A percentile compares a stretch with the other conserved stretches of the same genome.
Evolutionary conservation across 2,888 invertebrate genomes (phyloP).

Genomic region (Cataglyphis altisquamis): DNA sequence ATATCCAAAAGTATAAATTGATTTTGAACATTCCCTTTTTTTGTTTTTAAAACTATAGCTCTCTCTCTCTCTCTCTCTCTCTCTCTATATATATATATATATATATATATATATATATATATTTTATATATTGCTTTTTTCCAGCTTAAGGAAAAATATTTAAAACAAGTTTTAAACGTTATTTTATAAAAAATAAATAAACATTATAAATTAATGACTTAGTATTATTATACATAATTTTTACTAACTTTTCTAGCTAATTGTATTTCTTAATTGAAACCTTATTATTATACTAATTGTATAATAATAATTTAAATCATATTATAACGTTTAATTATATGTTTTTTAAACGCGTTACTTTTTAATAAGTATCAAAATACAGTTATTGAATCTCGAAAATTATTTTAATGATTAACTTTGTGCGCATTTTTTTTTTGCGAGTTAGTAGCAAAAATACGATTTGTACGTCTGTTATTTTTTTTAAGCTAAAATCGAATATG

Average conservation of each 20-base stretch:
- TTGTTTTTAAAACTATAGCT: too few relatives aligned
- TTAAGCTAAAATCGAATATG: conserved; percentile 29
- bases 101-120: not conserved
- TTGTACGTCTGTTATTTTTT: not conserved
- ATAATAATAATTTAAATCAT: not conserved
- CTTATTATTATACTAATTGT: not conserved
- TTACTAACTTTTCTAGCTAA: not conserved
- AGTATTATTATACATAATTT: not conserved
- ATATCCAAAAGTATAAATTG: not conserved
- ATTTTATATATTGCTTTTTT: not conserved
- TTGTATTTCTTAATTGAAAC: not conserved
- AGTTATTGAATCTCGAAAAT: not conserved
- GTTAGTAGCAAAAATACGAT: not conserved
- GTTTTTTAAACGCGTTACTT: not conserved
- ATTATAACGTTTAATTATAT: not conserved
- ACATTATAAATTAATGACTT: not conserved
- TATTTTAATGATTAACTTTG: not conserved
- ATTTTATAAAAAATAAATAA: not conserved
- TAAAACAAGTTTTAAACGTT: not conserved
- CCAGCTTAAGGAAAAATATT: not conserved
- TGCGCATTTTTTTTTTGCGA: not conserved
- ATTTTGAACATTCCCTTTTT: not conserved
- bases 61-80: too few relatives aligned
- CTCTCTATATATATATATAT: too few relatives aligned
- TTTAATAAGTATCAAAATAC: not conserved